Conservation (phyloP, 1,140 invertebrate species). For the Radopholus similis region DNA sequence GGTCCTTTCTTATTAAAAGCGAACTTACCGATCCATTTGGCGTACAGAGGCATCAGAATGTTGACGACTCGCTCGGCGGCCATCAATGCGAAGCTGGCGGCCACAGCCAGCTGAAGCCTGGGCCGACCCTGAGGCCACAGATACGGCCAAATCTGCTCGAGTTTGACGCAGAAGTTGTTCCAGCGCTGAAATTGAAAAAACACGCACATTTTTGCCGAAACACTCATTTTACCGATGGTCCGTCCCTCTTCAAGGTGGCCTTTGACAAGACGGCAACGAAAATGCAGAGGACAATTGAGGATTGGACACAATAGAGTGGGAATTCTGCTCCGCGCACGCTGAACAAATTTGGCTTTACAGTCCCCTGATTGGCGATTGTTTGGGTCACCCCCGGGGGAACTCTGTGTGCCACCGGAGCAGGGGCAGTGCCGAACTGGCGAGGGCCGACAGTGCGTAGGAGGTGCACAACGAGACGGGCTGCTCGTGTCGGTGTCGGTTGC, state of each 20-base stretch:
- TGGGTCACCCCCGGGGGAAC: too few species aligned
- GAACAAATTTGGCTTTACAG: too few species aligned
- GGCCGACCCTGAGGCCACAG: conserved; percentile 84
- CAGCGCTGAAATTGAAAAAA: conserved; percentile 27
- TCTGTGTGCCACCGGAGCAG: conserved; percentile 19
- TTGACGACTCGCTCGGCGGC: conserved; percentile 79
- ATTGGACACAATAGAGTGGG: conserved; percentile 17
- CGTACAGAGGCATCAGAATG: conserved; percentile 86
- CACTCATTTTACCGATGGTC: conserved; percentile 21
- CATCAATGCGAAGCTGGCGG: conserved; percentile 77
- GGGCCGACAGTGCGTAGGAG: conserved; percentile 11
- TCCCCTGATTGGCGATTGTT: too few species aligned
- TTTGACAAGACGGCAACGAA: conserved; percentile 19
- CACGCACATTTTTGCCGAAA: background rate
- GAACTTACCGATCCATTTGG: conserved; percentile 80
- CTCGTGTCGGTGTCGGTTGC: conserved; percentile 25
- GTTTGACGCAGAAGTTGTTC: conserved; percentile 16
- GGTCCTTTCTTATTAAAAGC: too few species aligned
- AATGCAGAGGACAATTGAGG: background rate
- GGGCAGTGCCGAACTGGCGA: conserved; percentile 5
- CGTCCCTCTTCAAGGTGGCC: conserved; percentile 17
- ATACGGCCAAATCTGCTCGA: conserved; percentile 64
- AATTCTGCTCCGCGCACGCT: background rate
- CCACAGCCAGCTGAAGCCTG: conserved; percentile 75
- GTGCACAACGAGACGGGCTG: conserved; percentile 10